A percentile compares a stretch with the other conserved stretches of the same genome.
phyloP scores from a whole-genome alignment of 2,113 vertebrate species.

The Macaca fascicularis region DNA sequence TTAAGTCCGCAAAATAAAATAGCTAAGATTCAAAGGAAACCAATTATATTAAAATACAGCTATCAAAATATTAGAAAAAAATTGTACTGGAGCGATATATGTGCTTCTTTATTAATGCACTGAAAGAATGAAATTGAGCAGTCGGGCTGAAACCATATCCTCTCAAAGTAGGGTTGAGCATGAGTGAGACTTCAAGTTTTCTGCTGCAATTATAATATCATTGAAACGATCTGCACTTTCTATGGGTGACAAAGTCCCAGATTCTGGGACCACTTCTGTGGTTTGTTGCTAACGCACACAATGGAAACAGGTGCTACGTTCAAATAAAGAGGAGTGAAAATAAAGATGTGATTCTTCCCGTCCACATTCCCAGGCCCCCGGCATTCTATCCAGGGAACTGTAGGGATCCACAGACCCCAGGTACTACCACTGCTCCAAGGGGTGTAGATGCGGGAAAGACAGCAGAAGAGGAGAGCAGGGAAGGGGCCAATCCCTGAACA shows the following conservation, averaged over 20 bases:
- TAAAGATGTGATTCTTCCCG: neutral
- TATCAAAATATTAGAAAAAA: constrained; percentile 56
- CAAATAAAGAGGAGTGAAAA: neutral
- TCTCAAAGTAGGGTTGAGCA: neutral
- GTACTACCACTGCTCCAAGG: neutral
- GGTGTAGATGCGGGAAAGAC: neutral
- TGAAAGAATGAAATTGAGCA: neutral
- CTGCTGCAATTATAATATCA: neutral
- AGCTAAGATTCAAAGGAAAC: neutral
- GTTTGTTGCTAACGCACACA: rapidly evolving
- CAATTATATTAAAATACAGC: constrained; percentile 3
- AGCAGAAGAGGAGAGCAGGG: neutral
- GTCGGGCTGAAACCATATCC: neutral
- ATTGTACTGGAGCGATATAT: neutral
- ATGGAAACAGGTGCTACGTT: neutral
- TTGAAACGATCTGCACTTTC: neutral
- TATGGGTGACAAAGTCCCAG: neutral
- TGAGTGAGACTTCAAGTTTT: neutral
- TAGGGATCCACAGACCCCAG: neutral
- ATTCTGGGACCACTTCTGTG: neutral
- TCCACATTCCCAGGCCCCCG: neutral
- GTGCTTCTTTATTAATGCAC: neutral
- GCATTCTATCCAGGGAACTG: neutral
- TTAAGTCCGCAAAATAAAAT: neutral
- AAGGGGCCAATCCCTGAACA: neutral